These are phyloP conservation scores for Pseudochirops cupreus DNA, from an alignment of 2,797 vertebrate genomes.

Conservation along the genomic window DNA sequence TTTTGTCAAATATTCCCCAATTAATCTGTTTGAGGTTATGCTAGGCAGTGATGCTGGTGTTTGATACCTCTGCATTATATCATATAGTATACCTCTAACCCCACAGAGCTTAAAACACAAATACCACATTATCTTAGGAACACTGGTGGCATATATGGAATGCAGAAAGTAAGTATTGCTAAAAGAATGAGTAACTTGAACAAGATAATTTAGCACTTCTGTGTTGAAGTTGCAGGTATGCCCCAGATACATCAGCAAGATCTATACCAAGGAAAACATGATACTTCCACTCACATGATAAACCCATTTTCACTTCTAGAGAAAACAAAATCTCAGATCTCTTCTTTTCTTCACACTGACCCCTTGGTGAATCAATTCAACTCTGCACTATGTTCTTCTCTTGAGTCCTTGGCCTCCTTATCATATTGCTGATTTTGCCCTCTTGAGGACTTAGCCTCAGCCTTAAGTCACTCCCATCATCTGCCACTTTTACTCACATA, in stretches of 20 bases:
- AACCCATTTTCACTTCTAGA: conserved; percentile 20
- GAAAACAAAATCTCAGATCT: conserved; percentile 21
- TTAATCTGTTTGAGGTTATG: not conserved
- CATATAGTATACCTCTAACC: conserved; percentile 10
- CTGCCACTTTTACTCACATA: not conserved
- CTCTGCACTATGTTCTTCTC: not conserved
- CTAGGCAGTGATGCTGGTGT: not conserved
- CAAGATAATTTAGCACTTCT: conserved; percentile 58
- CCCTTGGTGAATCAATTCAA: not conserved
- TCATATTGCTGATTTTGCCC: not conserved
- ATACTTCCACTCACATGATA: conserved; percentile 42
- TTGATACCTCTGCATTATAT: conserved; percentile 50
- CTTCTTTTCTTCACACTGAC: not conserved
- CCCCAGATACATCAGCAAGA: conserved; percentile 53
- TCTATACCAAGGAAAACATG: conserved; percentile 30
- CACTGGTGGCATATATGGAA: conserved; percentile 49
- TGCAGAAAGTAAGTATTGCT: conserved; percentile 29
- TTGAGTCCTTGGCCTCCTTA: not conserved
- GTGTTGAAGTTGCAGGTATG: conserved; percentile 2
- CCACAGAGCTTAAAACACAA: conserved; percentile 47
- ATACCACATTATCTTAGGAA: conserved; percentile 41
- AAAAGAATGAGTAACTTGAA: conserved; percentile 48
- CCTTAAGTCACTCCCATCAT: not conserved
- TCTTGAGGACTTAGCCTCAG: not conserved
- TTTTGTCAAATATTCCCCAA: not conserved